Base-by-base conservation (phyloP, 2,888 invertebrate genomes). In the Drosophila helvetica region DNA sequence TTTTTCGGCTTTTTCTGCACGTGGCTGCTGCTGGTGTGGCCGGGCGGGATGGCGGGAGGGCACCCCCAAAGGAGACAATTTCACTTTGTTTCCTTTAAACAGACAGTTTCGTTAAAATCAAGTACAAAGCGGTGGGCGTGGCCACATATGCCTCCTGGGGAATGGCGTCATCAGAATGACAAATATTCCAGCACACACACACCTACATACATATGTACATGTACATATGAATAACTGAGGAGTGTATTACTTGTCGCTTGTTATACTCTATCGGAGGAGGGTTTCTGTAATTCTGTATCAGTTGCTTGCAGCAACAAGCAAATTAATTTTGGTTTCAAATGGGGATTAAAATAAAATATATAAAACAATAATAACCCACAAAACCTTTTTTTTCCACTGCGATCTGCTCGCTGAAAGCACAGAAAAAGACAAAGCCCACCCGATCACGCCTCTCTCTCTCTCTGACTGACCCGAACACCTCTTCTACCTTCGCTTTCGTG, bases 11-110 rank as follows among this genome's bases (percentile, higher is more conserved):
- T 22, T 22, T 22, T 46, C 42, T 17, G 19, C 15, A 42, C 42
- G 57, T 19, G 27, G 53, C 57, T 43, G 43, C 43, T 43, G 45
- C 25, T 55, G 45, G 4, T 22, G 4, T 9, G 15, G 19, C 10
- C 12, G 30, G 1, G 30, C 9, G 5, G 4, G 22, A 4, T 6
- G 30, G 15, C 25, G 3, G 17, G 45, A 9, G 15, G 17, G 43
- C 19, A 19, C 70, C 59, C 76, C 64, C 77, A 43, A 65, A 66
- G 77, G 79, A 77, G 64, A 64, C 64, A 68, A 73, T 80, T 69
- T 80, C 72, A 77, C 70, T 71, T 79, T 70, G 60, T 58, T 67
- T 75, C 61, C 51, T 72, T 68, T 57, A 67, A 80, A 60, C 55
- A 63, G 59, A 76, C 68, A 64, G 62, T 70, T 73, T 74, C 63